Evolutionary conservation across 2,888 invertebrate species (phyloP).

Genomic region (Heliconius charithonia): DNA sequence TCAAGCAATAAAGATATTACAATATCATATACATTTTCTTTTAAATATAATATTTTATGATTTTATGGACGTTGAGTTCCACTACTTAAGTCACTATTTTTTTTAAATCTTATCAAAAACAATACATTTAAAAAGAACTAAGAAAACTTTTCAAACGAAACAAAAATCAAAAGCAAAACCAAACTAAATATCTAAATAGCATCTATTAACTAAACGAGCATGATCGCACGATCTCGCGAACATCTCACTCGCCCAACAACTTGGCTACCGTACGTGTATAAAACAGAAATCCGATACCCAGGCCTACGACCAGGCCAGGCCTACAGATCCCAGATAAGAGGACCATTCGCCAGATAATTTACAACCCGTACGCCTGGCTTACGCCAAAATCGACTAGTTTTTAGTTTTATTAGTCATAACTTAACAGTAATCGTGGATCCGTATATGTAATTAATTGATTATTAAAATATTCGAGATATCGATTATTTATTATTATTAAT

Average conservation of each 20-base stretch:
- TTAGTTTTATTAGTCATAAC: conserved; percentile 30
- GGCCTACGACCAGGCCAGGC: conserved; percentile 59
- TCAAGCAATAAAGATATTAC: too few relatives aligned
- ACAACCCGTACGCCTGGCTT: conserved; percentile 57
- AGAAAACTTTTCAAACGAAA: neutral
- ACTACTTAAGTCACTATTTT: too few relatives aligned
- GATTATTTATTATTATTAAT: conserved; percentile 5
- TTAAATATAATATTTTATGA: too few relatives aligned
- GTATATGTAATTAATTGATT: conserved; percentile 8
- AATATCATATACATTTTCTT: too few relatives aligned
- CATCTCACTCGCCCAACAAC: conserved; percentile 69
- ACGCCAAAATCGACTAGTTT: conserved; percentile 63
- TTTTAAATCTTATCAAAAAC: too few relatives aligned
- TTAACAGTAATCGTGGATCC: conserved; percentile 13
- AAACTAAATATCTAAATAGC: conserved; percentile 13
- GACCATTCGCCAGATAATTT: conserved; percentile 75
- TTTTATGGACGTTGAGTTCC: too few relatives aligned
- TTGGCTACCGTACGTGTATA: conserved; percentile 68
- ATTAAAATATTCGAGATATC: conserved; percentile 16
- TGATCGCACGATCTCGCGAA: conserved; percentile 67
- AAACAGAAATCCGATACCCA: conserved; percentile 80
- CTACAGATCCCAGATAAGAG: conserved; percentile 74
- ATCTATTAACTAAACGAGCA: conserved; percentile 41
- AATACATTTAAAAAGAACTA: too few relatives aligned
- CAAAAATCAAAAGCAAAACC: conserved; percentile 31